Evolutionary conservation across 2,113 vertebrate species (phyloP).

Genomic region (Chauna torquata): DNA sequence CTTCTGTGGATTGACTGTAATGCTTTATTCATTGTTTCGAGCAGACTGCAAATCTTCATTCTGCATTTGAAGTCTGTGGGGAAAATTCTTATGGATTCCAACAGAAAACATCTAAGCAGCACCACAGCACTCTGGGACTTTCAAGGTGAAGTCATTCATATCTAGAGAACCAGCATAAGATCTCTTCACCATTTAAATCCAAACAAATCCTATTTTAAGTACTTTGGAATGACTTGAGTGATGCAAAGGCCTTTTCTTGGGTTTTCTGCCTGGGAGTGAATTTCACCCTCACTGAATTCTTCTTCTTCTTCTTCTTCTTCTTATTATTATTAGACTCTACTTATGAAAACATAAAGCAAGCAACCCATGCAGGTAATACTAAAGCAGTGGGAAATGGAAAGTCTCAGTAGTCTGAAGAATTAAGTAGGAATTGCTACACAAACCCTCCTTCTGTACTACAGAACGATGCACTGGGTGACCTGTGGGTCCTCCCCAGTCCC

Average conservation of each 20-base stretch:
- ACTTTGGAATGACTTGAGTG: not conserved
- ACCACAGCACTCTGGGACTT: fast-evolving
- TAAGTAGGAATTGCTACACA: fast-evolving
- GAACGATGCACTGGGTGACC: not conserved
- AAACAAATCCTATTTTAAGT: not conserved
- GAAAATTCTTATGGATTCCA: not conserved
- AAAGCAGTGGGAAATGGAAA: not conserved
- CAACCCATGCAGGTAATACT: not conserved
- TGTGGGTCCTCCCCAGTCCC: fast-evolving
- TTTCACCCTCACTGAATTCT: not conserved
- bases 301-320: not conserved
- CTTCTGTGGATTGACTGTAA: not conserved
- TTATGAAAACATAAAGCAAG: not conserved
- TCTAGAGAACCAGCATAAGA: not conserved
- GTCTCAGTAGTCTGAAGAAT: not conserved
- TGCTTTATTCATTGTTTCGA: not conserved
- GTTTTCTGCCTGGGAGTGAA: not conserved
- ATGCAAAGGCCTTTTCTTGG: not conserved
- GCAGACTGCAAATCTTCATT: not conserved
- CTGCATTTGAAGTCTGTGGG: not conserved
- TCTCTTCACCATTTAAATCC: not conserved
- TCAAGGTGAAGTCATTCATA: not conserved
- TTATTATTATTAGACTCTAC: not conserved
- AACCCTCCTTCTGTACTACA: not conserved
- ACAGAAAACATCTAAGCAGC: not conserved